phyloP scores from a whole-genome alignment of 23 tunicate genomes.

The Trididemnum nubilum region DNA sequence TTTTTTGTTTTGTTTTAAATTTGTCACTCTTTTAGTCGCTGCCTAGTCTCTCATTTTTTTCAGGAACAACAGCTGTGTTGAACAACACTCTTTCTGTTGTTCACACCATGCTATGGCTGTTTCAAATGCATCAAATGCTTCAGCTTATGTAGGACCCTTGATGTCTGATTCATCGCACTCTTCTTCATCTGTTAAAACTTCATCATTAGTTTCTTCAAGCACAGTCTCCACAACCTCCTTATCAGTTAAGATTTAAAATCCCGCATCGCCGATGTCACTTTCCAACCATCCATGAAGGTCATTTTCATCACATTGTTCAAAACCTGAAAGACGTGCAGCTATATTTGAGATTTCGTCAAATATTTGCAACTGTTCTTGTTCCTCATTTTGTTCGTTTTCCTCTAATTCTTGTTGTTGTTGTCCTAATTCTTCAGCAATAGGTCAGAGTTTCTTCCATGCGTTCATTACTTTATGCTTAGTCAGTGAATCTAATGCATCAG shows the following conservation, averaged over 20 bases:
- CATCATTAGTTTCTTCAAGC: constrained; percentile 25
- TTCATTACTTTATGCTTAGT: constrained; percentile 33
- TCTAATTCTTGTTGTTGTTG: constrained; percentile 27
- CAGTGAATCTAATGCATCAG: constrained; percentile 37
- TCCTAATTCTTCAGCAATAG: constrained; percentile 26
- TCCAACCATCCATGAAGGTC: constrained; percentile 37
- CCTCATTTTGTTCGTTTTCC: constrained; percentile 24
- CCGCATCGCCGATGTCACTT: constrained; percentile 26
- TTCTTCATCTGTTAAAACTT: constrained; percentile 33
- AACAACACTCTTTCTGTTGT: constrained; percentile 33
- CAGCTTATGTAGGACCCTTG: constrained; percentile 34
- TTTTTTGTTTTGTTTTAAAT: constrained; percentile 19
- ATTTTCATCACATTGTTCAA: constrained; percentile 33
- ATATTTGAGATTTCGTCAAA: constrained; percentile 29
- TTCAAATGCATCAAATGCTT: constrained; percentile 35
- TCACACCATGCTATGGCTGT: constrained; percentile 35
- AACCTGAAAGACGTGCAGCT: constrained; percentile 37
- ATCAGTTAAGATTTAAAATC: constrained; percentile 32
- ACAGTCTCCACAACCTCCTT: constrained; percentile 30
- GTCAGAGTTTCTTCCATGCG: constrained; percentile 35
- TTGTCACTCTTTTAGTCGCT: constrained; percentile 12
- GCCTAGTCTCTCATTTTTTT: constrained; percentile 29
- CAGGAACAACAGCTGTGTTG: constrained; percentile 27
- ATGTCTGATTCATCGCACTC: constrained; percentile 25
- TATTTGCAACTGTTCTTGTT: constrained; percentile 30